phyloP scores from a whole-genome alignment of 2,113 vertebrate species.

The Antidorcas marsupialis region DNA sequence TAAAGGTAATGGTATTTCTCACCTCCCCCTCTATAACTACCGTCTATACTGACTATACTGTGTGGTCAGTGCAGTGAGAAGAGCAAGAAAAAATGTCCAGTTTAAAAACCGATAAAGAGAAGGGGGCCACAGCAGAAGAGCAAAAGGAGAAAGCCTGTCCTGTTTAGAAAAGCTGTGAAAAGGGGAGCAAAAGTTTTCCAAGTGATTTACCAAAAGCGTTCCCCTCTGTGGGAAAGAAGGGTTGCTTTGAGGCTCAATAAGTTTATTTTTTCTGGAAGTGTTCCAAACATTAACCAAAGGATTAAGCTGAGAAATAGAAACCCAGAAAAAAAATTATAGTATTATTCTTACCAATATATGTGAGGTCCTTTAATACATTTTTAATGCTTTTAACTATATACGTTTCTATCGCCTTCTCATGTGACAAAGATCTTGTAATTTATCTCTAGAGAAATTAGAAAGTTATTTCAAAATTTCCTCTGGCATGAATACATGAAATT shows the following conservation, averaged over 20 bases:
- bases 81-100: background rate
- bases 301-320: background rate
- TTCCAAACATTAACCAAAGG: background rate
- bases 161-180: background rate
- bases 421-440: background rate
- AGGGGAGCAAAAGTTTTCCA: background rate
- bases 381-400: background rate
- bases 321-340: background rate
- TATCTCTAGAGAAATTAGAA: background rate
- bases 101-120: background rate
- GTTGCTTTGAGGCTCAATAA: background rate
- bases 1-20: background rate
- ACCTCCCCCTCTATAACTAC: background rate
- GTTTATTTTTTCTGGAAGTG: background rate
- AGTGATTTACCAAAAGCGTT: background rate
- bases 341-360: background rate
- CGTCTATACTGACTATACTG: background rate
- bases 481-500: background rate
- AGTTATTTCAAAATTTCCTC: background rate
- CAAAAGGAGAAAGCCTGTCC: background rate
- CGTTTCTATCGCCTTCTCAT: background rate
- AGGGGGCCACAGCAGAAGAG: accelerated
- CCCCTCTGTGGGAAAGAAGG: background rate
- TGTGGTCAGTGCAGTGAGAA: background rate
- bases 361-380: background rate